Base-by-base conservation (phyloP, 2,797 vertebrate genomes). In the Denticeps clupeoides region DNA sequence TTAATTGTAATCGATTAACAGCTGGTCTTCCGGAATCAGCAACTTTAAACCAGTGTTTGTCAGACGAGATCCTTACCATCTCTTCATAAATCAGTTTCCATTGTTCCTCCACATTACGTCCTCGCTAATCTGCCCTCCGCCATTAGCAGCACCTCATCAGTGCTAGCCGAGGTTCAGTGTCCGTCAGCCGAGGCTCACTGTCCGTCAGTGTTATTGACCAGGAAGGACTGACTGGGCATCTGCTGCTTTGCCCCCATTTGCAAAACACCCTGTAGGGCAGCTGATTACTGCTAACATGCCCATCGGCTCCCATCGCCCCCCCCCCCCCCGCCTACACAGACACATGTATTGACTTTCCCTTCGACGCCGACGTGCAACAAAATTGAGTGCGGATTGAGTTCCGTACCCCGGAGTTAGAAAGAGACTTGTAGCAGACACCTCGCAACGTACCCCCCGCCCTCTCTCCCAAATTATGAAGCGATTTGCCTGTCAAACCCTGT, bases 181-280 rank as follows among this genome's bases (percentile, higher is more conserved):
- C n/a, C n/a, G n/a, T n/a, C n/a, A n/a, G n/a, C n/a, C 38, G 35
- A 19, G 16, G 38, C 16, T 21, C 16, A 38, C 9, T 38, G 18
- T 6, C 33, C 26, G 26, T 12, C 46, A 7, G 18, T 9, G 19
- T 9, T 49, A 45, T 21, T 44, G 53, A 44, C 49, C 18, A 11
- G 15, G 4, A 27, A 8, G 10, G 12, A 48, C 4, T 25, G 53
- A 33, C 18, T 23, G n/a, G 5, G 16, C 23, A 41, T 38, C 12
- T 32, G 42, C 27, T 32, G 41, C 33, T 18, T 47, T 45, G 12
- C n/a, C 24, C 18, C 13, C 3, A 15, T 35, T 22, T 24, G 12
- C 49, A n/a, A 22, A 6, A 13, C 7, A 13, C 18, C 16, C 18
- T 46, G 22, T 10, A 16, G 22, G 16, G 24, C 15, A 13, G 47